Conservation (phyloP, 35 echinoderm and acorn worm species). For the Eucidaris tribuloides region DNA sequence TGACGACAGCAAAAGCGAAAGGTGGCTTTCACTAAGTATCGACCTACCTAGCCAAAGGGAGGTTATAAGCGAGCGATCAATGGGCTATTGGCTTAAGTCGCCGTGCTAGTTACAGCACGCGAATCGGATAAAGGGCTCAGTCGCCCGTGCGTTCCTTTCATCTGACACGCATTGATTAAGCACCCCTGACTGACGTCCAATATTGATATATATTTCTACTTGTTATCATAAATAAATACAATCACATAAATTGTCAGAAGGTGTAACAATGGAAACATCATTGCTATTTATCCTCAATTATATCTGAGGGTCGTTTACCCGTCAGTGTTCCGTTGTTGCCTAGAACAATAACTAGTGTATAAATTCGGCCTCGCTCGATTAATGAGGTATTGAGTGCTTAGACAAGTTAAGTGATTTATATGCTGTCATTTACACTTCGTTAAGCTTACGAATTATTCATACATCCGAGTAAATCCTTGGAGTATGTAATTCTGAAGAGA, state of each 20-base stretch:
- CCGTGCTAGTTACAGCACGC: conserved; percentile 2
- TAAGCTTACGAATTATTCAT: too few relatives aligned
- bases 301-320: too few relatives aligned
- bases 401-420: too few relatives aligned
- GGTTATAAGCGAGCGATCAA: conserved; percentile 15
- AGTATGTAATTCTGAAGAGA: too few relatives aligned
- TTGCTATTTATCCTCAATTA: too few relatives aligned
- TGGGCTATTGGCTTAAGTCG: conserved; percentile 6
- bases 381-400: too few relatives aligned
- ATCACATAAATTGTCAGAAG: background rate
- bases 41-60: background rate
- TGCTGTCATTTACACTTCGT: too few relatives aligned
- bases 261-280: too few relatives aligned
- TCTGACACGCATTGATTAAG: conserved; percentile 5
- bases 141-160: background rate
- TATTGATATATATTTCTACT: background rate
- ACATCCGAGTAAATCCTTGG: too few relatives aligned
- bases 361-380: too few relatives aligned
- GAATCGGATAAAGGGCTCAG: background rate
- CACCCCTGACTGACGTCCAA: conserved; percentile 2
- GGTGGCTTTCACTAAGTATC: background rate
- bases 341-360: too few relatives aligned
- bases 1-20: background rate
- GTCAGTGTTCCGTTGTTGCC: too few relatives aligned
- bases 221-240: background rate